Evolutionary conservation across 2,888 invertebrate genomes (phyloP).

Genomic region (Dolomedes plantarius): DNA sequence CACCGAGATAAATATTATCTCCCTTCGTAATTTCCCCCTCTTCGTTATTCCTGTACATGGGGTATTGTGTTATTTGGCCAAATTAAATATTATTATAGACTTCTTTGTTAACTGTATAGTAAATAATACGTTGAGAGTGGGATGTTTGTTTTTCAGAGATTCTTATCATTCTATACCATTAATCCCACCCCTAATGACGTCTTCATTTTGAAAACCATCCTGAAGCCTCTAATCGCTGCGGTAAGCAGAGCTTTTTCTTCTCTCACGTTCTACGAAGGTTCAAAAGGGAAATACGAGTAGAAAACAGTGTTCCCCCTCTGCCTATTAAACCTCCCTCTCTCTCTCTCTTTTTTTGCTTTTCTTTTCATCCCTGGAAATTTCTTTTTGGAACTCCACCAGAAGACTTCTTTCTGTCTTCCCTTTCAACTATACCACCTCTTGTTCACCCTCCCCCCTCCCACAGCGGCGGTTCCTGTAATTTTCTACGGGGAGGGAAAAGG

Average conservation of each 20-base stretch:
- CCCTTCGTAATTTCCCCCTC: no score
- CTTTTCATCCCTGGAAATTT: neutral
- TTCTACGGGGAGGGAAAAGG: conserved; percentile 10
- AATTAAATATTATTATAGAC: no score
- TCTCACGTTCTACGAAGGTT: conserved; percentile 28
- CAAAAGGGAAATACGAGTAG: conserved; percentile 23
- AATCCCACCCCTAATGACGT: neutral
- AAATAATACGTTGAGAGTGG: no score
- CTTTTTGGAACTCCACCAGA: conserved; percentile 13
- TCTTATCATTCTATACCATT: neutral
- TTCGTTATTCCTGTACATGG: no score
- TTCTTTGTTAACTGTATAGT: no score
- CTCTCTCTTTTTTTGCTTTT: no score
- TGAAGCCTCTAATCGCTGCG: neutral
- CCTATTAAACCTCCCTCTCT: conserved; percentile 25
- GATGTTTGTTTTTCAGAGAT: no score
- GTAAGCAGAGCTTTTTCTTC: neutral
- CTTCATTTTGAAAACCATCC: neutral
- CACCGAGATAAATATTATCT: no score
- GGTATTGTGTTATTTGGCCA: no score
- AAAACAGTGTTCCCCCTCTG: neutral
- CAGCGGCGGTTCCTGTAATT: conserved; percentile 58
- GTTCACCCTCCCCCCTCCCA: neutral
- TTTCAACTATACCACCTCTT: neutral
- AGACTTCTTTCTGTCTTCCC: neutral